Conservation (phyloP, 1,140 invertebrate genomes). For the Drosophila pallidifrons region DNA sequence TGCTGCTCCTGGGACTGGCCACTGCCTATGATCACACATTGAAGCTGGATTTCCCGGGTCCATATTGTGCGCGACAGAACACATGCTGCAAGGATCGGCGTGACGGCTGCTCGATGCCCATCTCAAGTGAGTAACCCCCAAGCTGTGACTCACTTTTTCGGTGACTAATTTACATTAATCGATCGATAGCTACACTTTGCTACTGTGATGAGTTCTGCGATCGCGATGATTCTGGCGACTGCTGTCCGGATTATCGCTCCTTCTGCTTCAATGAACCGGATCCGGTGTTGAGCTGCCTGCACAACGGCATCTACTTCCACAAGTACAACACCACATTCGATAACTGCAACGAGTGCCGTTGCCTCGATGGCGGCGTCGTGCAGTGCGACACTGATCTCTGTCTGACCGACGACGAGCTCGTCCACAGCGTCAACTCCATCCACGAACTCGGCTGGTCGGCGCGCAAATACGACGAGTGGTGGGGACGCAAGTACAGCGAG, state of each 20-base stretch:
- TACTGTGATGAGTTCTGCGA: constrained; percentile 98
- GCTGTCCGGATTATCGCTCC: constrained; percentile 94
- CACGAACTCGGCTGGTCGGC: constrained; percentile 90
- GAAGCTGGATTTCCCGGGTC: constrained; percentile 72
- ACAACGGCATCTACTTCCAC: constrained; percentile 71
- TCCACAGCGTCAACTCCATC: constrained; percentile 88
- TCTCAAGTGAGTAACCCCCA: constrained; percentile 85
- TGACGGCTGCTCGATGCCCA: constrained; percentile 91
- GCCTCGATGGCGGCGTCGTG: constrained; percentile 86
- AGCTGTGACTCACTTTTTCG: too few species aligned
- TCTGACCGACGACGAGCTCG: constrained; percentile 89
- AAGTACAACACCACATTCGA: constrained; percentile 84
- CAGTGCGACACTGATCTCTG: constrained; percentile 91
- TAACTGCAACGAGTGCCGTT: constrained; percentile 93
- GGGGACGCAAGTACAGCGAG: constrained; percentile 92
- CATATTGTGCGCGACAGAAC: constrained; percentile 73
- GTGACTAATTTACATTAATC: background rate
- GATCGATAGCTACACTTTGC: constrained; percentile 89
- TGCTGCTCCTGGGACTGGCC: constrained; percentile 53
- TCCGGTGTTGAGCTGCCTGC: constrained; percentile 64
- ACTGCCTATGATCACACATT: constrained; percentile 70
- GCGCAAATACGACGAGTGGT: constrained; percentile 92
- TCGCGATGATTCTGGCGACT: constrained; percentile 88
- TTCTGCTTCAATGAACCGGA: constrained; percentile 88
- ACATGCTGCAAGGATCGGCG: constrained; percentile 89